Conservation (phyloP, 2,888 invertebrate species). For the Drosophila flavopinicola region DNA sequence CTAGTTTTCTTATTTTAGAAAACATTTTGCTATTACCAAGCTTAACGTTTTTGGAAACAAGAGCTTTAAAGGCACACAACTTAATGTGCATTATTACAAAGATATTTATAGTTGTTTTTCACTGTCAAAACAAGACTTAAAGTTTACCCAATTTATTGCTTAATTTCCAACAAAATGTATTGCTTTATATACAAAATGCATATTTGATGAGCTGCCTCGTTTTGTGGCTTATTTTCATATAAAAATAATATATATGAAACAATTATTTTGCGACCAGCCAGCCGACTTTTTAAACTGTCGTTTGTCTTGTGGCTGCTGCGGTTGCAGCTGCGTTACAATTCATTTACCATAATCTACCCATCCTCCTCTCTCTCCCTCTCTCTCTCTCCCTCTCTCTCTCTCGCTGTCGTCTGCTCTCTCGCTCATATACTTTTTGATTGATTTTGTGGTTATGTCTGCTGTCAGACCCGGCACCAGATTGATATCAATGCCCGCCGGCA, state of each 20-base stretch:
- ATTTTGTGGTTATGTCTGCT: conserved; percentile 64
- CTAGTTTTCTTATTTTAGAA: too few relatives aligned
- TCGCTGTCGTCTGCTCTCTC: too few relatives aligned
- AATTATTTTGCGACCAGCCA: conserved; percentile 30
- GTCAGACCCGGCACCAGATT: neutral
- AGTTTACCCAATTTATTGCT: conserved; percentile 1
- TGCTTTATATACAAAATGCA: conserved; percentile 3
- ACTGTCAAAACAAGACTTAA: neutral
- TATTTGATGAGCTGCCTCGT: conserved; percentile 23
- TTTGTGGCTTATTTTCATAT: conserved; percentile 15
- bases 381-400: too few relatives aligned
- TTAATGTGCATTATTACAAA: too few relatives aligned
- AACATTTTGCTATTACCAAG: too few relatives aligned
- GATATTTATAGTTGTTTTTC: too few relatives aligned
- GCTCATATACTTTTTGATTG: conserved; percentile 61
- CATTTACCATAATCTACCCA: conserved; percentile 47
- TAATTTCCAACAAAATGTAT: conserved; percentile 13
- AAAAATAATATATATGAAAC: conserved; percentile 29
- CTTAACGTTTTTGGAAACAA: too few relatives aligned
- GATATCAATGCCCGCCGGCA: conserved; percentile 1
- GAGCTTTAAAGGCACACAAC: too few relatives aligned
- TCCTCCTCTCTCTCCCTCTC: too few relatives aligned
- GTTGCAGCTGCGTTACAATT: conserved; percentile 43
- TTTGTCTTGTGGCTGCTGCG: conserved; percentile 59
- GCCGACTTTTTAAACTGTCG: conserved; percentile 60